Evolutionary conservation across 2,797 vertebrate genomes (phyloP), one percentile per base, ranked within the genome.

Genomic region (Ctenopoma multispine): DNA sequence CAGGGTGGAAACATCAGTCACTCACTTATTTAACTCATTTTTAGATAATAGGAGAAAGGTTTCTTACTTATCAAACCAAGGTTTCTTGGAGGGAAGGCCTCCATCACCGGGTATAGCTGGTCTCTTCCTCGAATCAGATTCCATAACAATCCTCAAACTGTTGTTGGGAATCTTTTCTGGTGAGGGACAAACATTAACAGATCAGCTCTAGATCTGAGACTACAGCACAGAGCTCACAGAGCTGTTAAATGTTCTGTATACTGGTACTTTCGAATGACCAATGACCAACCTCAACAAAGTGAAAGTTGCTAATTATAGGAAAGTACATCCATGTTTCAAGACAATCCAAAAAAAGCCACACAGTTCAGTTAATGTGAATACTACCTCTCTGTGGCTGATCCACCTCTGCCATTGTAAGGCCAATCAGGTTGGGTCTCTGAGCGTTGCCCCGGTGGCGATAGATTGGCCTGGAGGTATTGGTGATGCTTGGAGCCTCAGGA

Each of bases 401-500:
- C 90, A 97, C 93, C 75, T 97, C 97, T 41, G 95, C 96, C 94
- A 97, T 97, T 24, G 97, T 99, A 36, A 99, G 94, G 80, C 97
- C 97, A 88, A 99, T 99, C 79, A 99, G 95, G 90, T 99, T 99
- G 81, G 97, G 96, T 90, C 97, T 96, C 91, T 98, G 97, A 48
- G 96, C 96, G 77, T 97, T 97, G 69, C 96, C 96, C 73, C 97
- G 90, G 84, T 99, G 97, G 83, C 97, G 95, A 87, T 97, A 99
- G 86, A 98, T 90, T 17, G 97, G 97, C 84, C 97, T 95, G 72
- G 96, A 94, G 84, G 94, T 95, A 84, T 86, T 97, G 78, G 97
- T 98, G 91, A 99, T 97, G 89, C 98, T 99, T 87, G 97, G 98
- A 75, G 97, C 96, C 89, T 99, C 97, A 29, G 98, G 97, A 90